Percentiles rank a stretch among this genome's conserved stretches.
These are phyloP conservation scores for Siniperca knerii DNA, from an alignment of 2,113 vertebrate genomes.

Conservation along the genomic window DNA sequence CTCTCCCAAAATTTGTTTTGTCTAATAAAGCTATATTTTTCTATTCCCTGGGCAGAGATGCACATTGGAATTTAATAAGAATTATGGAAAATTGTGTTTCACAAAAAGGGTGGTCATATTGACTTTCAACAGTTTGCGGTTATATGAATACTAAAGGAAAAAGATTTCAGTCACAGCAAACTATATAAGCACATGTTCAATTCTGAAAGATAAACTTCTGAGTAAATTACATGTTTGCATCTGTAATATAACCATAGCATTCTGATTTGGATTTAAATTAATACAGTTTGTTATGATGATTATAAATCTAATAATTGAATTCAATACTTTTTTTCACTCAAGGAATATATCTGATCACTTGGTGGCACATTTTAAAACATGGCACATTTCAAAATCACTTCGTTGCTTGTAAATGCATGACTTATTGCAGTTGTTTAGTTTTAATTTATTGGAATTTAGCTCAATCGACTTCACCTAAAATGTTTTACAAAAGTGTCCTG, in stretches of 20 bases:
- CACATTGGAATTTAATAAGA: background rate
- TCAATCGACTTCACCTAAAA: background rate
- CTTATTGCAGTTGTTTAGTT: background rate
- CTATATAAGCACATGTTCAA: background rate
- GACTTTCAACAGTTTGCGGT: constrained; percentile 5
- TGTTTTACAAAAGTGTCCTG: background rate
- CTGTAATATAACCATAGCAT: background rate
- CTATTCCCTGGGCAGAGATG: background rate
- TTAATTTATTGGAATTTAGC: background rate
- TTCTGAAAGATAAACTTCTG: background rate
- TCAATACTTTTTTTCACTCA: background rate
- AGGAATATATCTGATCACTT: background rate
- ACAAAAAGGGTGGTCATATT: background rate
- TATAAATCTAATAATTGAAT: background rate
- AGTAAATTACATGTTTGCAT: background rate
- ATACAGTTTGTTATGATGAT: constrained; percentile 2
- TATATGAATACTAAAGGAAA: background rate
- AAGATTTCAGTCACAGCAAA: background rate
- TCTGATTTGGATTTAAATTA: background rate
- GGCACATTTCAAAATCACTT: constrained; percentile 1
- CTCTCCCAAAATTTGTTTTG: background rate
- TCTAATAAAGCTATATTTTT: background rate
- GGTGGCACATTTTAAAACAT: constrained; percentile 4
- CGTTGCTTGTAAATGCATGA: background rate
- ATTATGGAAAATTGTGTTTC: background rate